These are phyloP conservation scores for Macropis europaea DNA, from an alignment of 2,888 invertebrate genomes.

Conservation along the genomic window DNA sequence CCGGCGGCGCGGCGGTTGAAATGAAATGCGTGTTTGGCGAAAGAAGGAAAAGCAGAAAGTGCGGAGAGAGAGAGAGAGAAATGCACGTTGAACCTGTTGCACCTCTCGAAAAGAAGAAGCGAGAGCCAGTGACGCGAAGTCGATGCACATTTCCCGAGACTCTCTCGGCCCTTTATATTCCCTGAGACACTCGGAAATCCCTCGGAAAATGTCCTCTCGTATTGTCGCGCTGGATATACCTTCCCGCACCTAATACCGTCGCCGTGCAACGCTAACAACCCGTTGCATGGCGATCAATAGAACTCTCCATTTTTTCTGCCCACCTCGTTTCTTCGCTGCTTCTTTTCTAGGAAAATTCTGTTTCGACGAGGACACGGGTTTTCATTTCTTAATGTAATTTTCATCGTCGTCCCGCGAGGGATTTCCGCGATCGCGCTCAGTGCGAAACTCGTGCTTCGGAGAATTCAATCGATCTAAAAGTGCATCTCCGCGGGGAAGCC, in stretches of 20 bases:
- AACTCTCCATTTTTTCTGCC: not conserved
- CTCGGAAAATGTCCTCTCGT: not conserved
- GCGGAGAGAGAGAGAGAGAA: not conserved
- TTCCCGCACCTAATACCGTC: not conserved
- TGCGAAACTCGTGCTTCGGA: not conserved
- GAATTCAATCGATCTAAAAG: not conserved
- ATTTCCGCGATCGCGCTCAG: not conserved
- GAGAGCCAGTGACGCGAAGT: conserved; percentile 5
- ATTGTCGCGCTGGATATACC: not conserved
- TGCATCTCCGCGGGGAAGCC: not conserved
- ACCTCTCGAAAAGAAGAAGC: not conserved
- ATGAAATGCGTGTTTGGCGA: not conserved
- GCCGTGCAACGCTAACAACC: not conserved
- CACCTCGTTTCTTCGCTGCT: too few species aligned
- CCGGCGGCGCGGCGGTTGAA: not conserved
- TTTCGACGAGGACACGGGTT: not conserved
- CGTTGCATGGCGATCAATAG: not conserved
- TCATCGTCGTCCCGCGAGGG: too few species aligned
- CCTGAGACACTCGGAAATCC: not conserved
- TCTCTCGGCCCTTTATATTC: not conserved
- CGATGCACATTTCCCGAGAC: not conserved
- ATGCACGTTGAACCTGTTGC: conserved; percentile 38
- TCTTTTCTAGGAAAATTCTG: not conserved
- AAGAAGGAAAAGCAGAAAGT: not conserved
- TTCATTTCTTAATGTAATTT: too few species aligned